These are phyloP conservation scores for Paguma larvata DNA, from an alignment of 2,797 vertebrate genomes.

Conservation along the genomic window DNA sequence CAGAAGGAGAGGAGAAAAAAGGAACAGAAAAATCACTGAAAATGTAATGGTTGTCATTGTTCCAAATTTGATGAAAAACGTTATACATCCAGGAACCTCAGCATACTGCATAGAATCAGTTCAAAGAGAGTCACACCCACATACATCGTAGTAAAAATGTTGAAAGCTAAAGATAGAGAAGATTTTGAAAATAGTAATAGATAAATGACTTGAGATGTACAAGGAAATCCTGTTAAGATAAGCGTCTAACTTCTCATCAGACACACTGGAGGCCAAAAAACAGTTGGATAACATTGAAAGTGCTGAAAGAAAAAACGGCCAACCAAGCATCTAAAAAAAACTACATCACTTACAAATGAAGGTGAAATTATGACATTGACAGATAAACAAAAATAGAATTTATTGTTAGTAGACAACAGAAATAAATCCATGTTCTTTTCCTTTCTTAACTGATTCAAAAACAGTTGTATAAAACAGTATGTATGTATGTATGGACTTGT, in stretches of 20 bases:
- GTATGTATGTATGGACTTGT: background rate
- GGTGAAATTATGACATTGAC: background rate
- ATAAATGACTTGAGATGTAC: background rate
- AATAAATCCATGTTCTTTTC: background rate
- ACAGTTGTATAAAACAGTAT: background rate
- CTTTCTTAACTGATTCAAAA: background rate
- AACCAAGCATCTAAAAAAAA: constrained; percentile 1
- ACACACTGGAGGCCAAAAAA: background rate
- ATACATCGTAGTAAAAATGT: background rate
- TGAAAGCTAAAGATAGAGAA: background rate
- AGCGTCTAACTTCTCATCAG: background rate
- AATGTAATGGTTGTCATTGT: background rate
- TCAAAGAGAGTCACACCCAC: background rate
- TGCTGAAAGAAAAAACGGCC: background rate
- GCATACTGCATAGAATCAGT: background rate
- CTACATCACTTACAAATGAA: background rate
- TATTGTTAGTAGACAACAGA: background rate
- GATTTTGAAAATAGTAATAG: background rate
- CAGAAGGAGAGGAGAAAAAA: background rate
- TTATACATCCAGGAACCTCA: background rate
- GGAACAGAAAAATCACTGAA: background rate
- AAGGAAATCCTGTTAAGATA: background rate
- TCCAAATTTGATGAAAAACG: background rate
- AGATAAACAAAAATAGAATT: background rate
- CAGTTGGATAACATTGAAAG: background rate